Evolutionary conservation across 2,888 invertebrate species (phyloP).

Genomic region (Seira sanloemensis): DNA sequence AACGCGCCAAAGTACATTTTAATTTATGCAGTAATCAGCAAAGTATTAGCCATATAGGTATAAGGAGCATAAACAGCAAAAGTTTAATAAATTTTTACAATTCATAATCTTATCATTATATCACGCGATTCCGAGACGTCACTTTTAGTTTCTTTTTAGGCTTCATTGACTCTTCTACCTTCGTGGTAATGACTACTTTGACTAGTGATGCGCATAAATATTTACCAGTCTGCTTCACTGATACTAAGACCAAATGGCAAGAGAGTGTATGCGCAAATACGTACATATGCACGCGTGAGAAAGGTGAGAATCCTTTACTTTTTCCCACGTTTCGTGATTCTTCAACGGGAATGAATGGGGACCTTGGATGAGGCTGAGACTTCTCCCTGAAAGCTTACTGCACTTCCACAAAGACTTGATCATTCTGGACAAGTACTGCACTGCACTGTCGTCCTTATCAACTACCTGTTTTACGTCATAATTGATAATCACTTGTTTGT

Average conservation of each 20-base stretch:
- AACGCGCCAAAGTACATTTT: background rate
- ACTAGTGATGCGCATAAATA: background rate
- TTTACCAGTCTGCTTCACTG: too few relatives aligned
- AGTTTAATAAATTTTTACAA: background rate
- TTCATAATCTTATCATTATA: background rate
- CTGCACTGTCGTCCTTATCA: background rate
- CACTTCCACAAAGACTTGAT: background rate
- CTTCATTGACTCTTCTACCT: background rate
- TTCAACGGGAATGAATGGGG: too few relatives aligned
- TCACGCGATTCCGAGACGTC: background rate
- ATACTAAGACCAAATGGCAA: too few relatives aligned
- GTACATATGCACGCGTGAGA: background rate
- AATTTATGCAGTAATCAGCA: background rate
- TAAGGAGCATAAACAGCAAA: background rate
- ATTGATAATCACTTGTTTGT: background rate
- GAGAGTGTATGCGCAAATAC: too few relatives aligned
- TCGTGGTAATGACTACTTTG: background rate
- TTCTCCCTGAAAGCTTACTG: too few relatives aligned
- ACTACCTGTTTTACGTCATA: background rate
- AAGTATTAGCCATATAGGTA: background rate
- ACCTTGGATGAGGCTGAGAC: background rate
- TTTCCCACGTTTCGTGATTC: background rate
- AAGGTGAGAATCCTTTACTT: background rate
- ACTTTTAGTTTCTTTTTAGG: background rate
- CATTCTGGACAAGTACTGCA: background rate